phyloP scores from a whole-genome alignment of 2,113 vertebrate genomes.

The Upupa epops region DNA sequence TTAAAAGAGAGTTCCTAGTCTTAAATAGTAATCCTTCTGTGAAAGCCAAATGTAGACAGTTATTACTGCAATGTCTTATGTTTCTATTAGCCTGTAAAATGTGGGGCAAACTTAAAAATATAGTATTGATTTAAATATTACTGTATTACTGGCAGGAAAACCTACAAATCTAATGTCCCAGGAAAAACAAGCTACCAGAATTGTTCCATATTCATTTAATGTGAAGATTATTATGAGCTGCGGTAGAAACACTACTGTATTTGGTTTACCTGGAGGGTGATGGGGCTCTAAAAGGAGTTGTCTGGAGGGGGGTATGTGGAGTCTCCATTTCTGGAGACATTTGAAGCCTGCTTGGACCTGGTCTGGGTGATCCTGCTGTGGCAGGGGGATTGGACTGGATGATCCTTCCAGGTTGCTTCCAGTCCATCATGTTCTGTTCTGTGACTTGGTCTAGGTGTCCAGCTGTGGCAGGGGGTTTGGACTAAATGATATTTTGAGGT shows the following conservation, averaged over 20 bases:
- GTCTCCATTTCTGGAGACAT: too few species aligned
- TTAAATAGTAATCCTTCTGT: not conserved
- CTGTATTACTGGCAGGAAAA: not conserved
- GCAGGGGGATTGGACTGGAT: too few species aligned
- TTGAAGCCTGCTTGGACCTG: too few species aligned
- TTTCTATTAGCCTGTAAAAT: not conserved
- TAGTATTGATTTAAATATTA: not conserved
- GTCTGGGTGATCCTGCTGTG: too few species aligned
- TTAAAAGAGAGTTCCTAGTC: not conserved
- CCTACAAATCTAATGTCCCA: not conserved
- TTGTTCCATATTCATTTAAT: not conserved
- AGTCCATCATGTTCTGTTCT: too few species aligned
- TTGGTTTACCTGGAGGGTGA: not conserved
- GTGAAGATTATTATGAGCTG: not conserved
- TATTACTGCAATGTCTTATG: not conserved
- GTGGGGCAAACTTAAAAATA: not conserved
- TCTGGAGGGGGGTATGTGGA: too few species aligned
- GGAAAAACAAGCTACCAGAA: not conserved
- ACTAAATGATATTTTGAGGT: too few species aligned
- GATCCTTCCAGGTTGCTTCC: too few species aligned
- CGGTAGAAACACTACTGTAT: not conserved
- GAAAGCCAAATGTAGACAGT: not conserved
- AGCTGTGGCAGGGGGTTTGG: too few species aligned
- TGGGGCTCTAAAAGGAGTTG: not conserved
- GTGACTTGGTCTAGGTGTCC: too few species aligned